These are phyloP conservation scores for Aproaerema taeniolella DNA, from an alignment of 2,888 invertebrate species.

Conservation along the genomic window DNA sequence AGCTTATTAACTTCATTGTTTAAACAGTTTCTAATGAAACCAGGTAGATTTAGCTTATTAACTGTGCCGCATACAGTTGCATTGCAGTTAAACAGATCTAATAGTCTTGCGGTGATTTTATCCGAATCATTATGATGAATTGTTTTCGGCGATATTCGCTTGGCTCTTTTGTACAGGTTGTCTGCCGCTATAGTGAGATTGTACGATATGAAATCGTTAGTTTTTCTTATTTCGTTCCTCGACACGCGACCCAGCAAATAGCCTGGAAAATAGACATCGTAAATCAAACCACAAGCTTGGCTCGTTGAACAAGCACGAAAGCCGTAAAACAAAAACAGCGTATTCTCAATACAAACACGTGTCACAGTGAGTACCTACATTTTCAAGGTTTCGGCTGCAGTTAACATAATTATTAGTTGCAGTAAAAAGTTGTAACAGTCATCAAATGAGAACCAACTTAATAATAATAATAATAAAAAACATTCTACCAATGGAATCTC, in stretches of 20 bases:
- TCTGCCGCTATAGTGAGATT: constrained; percentile 51
- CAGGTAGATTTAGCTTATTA: constrained; percentile 42
- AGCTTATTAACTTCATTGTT: constrained; percentile 49
- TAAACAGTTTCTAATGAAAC: constrained; percentile 48
- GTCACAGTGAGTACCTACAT: no score
- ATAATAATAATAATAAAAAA: no score
- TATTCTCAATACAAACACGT: no score
- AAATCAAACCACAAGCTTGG: no score
- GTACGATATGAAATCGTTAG: constrained; percentile 43
- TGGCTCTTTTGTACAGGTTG: constrained; percentile 50
- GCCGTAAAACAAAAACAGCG: not conserved
- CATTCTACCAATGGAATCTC: no score
- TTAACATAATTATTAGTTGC: no score
- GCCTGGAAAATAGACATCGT: constrained; percentile 46
- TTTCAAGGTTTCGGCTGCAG: no score
- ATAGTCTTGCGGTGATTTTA: constrained; percentile 43
- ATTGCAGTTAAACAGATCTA: constrained; percentile 49
- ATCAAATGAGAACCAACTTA: no score
- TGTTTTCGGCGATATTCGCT: constrained; percentile 49
- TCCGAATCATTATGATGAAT: constrained; percentile 49
- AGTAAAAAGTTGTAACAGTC: no score
- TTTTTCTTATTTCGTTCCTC: constrained; percentile 40
- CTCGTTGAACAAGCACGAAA: not conserved
- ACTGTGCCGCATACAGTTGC: constrained; percentile 40
- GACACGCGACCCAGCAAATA: constrained; percentile 57